Conservation (phyloP, 2,113 vertebrate species). For the Aphyosemion australe region DNA sequence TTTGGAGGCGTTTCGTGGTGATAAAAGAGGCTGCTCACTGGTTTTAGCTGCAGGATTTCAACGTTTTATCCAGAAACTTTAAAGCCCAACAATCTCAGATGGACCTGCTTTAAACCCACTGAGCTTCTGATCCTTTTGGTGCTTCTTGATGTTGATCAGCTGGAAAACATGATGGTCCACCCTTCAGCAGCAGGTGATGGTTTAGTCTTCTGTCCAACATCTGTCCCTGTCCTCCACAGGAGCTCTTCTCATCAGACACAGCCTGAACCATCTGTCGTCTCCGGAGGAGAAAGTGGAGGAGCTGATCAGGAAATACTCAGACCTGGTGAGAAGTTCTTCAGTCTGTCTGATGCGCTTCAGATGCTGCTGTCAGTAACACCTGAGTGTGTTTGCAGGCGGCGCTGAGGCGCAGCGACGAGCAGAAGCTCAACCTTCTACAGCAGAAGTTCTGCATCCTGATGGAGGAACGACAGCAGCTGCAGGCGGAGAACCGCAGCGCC, state of each 20-base stretch:
- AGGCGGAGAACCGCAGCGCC: slow-evolving; percentile 84
- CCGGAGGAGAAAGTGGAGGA: slow-evolving; percentile 88
- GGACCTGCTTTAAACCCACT: too few species aligned
- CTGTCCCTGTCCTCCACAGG: slow-evolving; percentile 79
- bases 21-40: too few species aligned
- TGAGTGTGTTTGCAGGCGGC: slow-evolving; percentile 75
- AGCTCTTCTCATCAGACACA: slow-evolving; percentile 83
- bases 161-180: too few species aligned
- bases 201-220: too few species aligned
- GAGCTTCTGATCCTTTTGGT: too few species aligned
- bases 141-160: background rate
- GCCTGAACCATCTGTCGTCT: slow-evolving; percentile 81
- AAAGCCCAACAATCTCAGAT: too few species aligned
- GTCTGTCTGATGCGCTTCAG: background rate
- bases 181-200: too few species aligned
- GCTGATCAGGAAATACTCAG: slow-evolving; percentile 87
- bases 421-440: slow-evolving; percentile 82
- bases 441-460: slow-evolving; percentile 79
- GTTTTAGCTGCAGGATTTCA: too few species aligned
- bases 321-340: slow-evolving; percentile 82
- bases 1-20: too few species aligned
- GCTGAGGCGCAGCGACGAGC: slow-evolving; percentile 82
- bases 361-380: background rate
- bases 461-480: slow-evolving; percentile 88
- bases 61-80: too few species aligned